phyloP scores from a whole-genome alignment of 1,140 invertebrate species.

The Magallana angulata region DNA sequence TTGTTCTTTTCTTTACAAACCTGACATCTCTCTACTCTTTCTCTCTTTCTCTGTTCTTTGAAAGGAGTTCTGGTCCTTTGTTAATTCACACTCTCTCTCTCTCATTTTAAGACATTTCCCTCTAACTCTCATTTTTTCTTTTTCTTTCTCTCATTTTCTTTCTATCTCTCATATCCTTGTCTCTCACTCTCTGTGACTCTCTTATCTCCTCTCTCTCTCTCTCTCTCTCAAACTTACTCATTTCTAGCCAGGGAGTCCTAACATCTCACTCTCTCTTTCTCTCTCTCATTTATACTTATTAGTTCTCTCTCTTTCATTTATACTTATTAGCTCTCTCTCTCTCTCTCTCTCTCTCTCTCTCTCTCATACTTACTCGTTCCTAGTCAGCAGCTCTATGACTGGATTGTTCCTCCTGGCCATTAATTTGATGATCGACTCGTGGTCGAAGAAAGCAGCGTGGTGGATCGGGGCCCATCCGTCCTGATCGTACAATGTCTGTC shows the following conservation, averaged over 20 bases:
- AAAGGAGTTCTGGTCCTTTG: background rate
- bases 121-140: too few species aligned
- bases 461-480: slow-evolving; percentile 80
- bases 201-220: too few species aligned
- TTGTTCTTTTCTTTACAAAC: too few species aligned
- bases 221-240: slow-evolving; percentile 61
- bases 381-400: slow-evolving; percentile 76
- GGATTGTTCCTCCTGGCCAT: slow-evolving; percentile 73
- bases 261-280: too few species aligned
- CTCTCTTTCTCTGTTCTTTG: slow-evolving; percentile 6
- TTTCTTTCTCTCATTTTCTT: too few species aligned
- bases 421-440: slow-evolving; percentile 73
- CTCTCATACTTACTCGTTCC: slow-evolving; percentile 70
- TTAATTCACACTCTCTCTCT: background rate
- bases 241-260: slow-evolving; percentile 70
- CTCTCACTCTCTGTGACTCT: too few species aligned
- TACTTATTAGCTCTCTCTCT: slow-evolving; percentile 46
- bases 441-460: slow-evolving; percentile 78
- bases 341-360: too few species aligned
- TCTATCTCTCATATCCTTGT: too few species aligned
- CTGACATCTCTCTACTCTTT: background rate
- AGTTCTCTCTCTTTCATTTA: slow-evolving; percentile 11
- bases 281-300: too few species aligned
- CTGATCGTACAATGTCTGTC: slow-evolving; percentile 73
- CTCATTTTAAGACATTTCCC: background rate